A percentile compares a stretch with the other conserved stretches of the same genome.
Conservation (phyloP, 2,888 invertebrate genomes). For the Phlogophora meticulosa region DNA sequence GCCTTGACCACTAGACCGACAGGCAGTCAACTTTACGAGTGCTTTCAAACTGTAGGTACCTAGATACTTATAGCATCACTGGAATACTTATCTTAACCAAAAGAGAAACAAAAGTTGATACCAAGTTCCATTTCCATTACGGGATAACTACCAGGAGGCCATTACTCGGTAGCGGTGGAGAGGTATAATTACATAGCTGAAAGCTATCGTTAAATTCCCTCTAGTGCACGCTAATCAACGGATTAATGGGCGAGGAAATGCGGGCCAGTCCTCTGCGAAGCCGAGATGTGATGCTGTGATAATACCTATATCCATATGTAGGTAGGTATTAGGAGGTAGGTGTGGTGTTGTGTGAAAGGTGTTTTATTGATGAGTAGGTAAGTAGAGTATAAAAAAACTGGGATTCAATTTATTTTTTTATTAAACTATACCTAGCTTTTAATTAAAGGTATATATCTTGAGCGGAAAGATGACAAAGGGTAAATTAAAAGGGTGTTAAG, state of each 20-base stretch:
- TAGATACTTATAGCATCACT: background rate
- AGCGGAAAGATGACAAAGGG: no score
- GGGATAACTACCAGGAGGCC: conserved; percentile 70
- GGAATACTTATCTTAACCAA: conserved; percentile 18
- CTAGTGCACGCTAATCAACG: conserved; percentile 83
- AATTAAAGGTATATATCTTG: no score
- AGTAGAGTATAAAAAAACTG: no score
- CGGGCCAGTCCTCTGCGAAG: conserved; percentile 60
- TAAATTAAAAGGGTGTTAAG: no score
- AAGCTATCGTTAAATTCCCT: conserved; percentile 83
- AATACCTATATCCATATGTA: conserved; percentile 4
- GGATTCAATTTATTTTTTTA: conserved; percentile 13
- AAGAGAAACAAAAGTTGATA: conserved; percentile 62
- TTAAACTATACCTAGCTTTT: background rate
- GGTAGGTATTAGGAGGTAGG: conserved; percentile 12
- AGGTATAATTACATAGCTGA: conserved; percentile 82
- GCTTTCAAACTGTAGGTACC: no score
- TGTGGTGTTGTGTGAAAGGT: background rate
- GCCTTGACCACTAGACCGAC: no score
- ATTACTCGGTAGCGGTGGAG: conserved; percentile 74
- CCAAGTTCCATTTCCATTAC: conserved; percentile 76
- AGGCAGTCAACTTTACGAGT: no score
- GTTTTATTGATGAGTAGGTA: conserved; percentile 3
- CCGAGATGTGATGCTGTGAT: conserved; percentile 44
- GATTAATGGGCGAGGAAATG: conserved; percentile 78